Conservation (phyloP, 2,888 invertebrate species). For the Archips crataeganus region DNA sequence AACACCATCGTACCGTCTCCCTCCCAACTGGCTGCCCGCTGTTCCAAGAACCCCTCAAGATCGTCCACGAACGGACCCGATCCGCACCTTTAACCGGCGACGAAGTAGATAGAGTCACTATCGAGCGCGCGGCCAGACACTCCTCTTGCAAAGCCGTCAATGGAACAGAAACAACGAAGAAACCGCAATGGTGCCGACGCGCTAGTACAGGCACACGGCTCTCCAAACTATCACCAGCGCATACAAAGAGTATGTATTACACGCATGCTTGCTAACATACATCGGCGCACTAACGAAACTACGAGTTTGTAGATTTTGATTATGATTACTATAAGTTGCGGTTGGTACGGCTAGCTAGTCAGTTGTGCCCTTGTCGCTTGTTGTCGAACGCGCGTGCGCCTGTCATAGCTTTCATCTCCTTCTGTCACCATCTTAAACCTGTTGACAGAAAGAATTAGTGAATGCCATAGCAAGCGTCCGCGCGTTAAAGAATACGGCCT, state of each 20-base stretch:
- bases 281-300: slow-evolving; percentile 21
- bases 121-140: slow-evolving; percentile 66
- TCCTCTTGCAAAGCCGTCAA: slow-evolving; percentile 72
- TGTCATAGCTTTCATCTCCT: too few species aligned
- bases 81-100: slow-evolving; percentile 89
- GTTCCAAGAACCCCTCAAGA: slow-evolving; percentile 72
- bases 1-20: slow-evolving; percentile 77
- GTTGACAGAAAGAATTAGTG: too few species aligned
- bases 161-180: slow-evolving; percentile 67
- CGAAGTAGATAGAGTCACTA: slow-evolving; percentile 68
- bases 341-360: slow-evolving; percentile 32
- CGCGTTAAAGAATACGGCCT: too few species aligned
- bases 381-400: too few species aligned
- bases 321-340: slow-evolving; percentile 19
- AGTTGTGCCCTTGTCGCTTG: neutral
- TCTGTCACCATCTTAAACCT: too few species aligned
- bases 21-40: slow-evolving; percentile 72
- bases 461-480: too few species aligned
- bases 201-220: slow-evolving; percentile 79
- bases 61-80: slow-evolving; percentile 88
- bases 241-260: slow-evolving; percentile 80
- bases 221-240: slow-evolving; percentile 79
- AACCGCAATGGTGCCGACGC: slow-evolving; percentile 70
- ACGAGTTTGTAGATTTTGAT: slow-evolving; percentile 16
- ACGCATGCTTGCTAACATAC: slow-evolving; percentile 44